Evolutionary conservation across 2,113 vertebrate genomes (phyloP).

Genomic region (Uropsilus gracilis): DNA sequence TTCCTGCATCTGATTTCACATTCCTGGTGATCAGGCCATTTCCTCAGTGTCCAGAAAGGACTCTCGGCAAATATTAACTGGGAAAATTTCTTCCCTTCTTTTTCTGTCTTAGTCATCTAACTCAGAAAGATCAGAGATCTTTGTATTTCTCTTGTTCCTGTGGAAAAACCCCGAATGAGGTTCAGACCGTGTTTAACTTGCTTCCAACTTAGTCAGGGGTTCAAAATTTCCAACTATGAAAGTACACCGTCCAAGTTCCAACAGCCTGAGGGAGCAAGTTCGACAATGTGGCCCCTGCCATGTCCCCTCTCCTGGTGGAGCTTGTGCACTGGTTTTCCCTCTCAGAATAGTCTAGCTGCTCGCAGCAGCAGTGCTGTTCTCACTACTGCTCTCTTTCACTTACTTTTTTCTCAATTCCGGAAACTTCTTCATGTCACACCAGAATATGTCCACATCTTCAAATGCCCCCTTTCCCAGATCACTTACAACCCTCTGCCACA

Average conservation of each 20-base stretch:
- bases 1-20: neutral
- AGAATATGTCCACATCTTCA: neutral
- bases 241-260: neutral
- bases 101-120: neutral
- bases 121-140: neutral
- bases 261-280: neutral
- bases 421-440: neutral
- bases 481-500: neutral
- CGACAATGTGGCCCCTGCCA: neutral
- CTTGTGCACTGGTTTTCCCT: neutral
- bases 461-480: neutral
- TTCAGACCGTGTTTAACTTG: rapidly evolving
- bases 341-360: neutral
- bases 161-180: neutral
- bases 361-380: neutral
- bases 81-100: neutral
- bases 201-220: neutral
- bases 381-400: neutral
- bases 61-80: conserved; percentile 5
- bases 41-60: neutral
- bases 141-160: neutral
- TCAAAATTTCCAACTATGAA: neutral
- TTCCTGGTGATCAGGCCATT: conserved; percentile 27
- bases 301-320: neutral
- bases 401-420: neutral